These are phyloP conservation scores for Zootoca vivipara DNA, from an alignment of 2,113 vertebrate species.

Conservation along the genomic window DNA sequence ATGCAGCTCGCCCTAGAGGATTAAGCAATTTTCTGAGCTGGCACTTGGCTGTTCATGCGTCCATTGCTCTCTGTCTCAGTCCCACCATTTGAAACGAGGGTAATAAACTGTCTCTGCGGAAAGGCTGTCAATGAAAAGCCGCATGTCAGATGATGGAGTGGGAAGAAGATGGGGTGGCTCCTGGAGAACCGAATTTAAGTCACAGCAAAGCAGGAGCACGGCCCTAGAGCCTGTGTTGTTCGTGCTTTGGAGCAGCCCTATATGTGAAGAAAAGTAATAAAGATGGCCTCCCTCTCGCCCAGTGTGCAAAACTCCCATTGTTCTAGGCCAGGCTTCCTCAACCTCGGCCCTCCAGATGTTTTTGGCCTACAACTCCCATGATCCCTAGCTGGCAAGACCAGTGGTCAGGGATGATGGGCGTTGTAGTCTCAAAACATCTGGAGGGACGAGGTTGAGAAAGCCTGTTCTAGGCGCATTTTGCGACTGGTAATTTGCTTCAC, in stretches of 20 bases:
- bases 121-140: neutral
- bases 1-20: neutral
- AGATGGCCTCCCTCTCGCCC: no score
- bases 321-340: no score
- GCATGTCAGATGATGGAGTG: neutral
- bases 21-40: neutral
- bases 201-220: neutral
- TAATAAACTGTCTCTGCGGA: neutral
- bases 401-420: no score
- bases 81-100: neutral
- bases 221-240: neutral
- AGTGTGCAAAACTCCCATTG: no score
- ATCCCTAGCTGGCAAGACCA: no score
- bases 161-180: no score
- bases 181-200: neutral
- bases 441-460: no score
- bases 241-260: neutral
- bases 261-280: neutral
- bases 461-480: no score
- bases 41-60: neutral
- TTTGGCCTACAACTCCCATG: no score
- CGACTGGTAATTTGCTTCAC: no score
- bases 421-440: no score
- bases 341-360: no score
- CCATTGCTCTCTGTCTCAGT: neutral